phyloP scores from a whole-genome alignment of 2,113 vertebrate species.

The Nesoenas mayeri region DNA sequence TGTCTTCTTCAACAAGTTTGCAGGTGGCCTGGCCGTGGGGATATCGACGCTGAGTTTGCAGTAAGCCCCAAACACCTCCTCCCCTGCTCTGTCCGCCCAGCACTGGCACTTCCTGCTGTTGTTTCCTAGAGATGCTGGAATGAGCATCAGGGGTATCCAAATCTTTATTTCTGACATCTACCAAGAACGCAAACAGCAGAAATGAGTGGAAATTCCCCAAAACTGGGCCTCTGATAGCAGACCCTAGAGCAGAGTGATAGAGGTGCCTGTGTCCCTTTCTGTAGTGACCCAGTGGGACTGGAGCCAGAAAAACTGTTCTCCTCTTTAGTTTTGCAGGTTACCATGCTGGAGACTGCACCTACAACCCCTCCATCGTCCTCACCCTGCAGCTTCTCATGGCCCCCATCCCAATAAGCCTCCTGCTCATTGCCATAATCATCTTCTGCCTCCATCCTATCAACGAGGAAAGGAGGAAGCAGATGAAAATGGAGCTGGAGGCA shows the following conservation, averaged over 20 bases:
- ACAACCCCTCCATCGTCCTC: constrained; percentile 57
- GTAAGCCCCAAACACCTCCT: constrained; percentile 48
- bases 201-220: background rate
- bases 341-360: constrained; percentile 63
- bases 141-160: background rate
- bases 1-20: constrained; percentile 82
- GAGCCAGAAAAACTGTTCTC: background rate
- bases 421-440: constrained; percentile 71
- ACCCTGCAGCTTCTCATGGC: constrained; percentile 75
- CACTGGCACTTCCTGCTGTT: background rate
- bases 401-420: constrained; percentile 67
- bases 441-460: constrained; percentile 77
- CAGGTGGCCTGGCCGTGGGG: constrained; percentile 74
- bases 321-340: constrained; percentile 77
- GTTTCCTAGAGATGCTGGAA: background rate
- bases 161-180: background rate
- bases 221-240: background rate
- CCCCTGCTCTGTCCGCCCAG: background rate
- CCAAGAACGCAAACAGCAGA: background rate
- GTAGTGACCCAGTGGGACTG: accelerated
- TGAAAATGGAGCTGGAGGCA: constrained; percentile 25
- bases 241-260: accelerated
- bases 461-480: constrained; percentile 52
- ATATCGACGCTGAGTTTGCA: constrained; percentile 79
- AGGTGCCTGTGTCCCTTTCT: background rate